Percentiles rank a stretch among this genome's conserved stretches.
These are phyloP conservation scores for Tangara arthus DNA, from an alignment of 2,797 vertebrate species.

Conservation along the genomic window DNA sequence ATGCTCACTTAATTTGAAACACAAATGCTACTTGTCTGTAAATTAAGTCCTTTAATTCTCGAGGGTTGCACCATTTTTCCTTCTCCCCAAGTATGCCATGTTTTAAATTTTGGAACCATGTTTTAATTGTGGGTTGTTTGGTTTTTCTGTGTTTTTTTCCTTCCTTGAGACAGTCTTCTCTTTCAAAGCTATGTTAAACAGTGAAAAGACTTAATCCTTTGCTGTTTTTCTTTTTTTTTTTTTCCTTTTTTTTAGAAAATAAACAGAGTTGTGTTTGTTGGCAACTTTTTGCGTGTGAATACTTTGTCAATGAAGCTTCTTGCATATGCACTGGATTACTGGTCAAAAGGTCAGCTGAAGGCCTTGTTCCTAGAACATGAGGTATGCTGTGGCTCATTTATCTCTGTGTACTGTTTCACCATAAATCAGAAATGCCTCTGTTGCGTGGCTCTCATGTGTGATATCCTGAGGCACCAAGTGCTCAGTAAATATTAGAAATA, in stretches of 20 bases:
- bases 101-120: background rate
- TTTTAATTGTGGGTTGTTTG: background rate
- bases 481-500: background rate
- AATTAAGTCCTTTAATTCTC: background rate
- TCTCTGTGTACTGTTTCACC: background rate
- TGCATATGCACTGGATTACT: conserved; percentile 85
- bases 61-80: background rate
- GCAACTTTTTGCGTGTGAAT: conserved; percentile 85
- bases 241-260: conserved; percentile 73
- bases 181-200: background rate
- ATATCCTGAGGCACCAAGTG: background rate
- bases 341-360: conserved; percentile 84
- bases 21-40: background rate
- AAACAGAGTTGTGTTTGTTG: conserved; percentile 84
- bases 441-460: background rate
- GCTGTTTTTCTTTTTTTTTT: background rate
- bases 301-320: conserved; percentile 86
- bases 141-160: background rate
- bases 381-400: conserved; percentile 62
- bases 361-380: conserved; percentile 85
- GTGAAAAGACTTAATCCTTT: conserved; percentile 8
- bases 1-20: background rate
- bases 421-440: background rate
- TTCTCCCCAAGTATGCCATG: background rate
- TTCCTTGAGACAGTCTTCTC: background rate